Percentiles rank a stretch among this genome's conserved stretches.
phyloP scores from a whole-genome alignment of 2,797 vertebrate genomes.

The Notolabrus celidotus region DNA sequence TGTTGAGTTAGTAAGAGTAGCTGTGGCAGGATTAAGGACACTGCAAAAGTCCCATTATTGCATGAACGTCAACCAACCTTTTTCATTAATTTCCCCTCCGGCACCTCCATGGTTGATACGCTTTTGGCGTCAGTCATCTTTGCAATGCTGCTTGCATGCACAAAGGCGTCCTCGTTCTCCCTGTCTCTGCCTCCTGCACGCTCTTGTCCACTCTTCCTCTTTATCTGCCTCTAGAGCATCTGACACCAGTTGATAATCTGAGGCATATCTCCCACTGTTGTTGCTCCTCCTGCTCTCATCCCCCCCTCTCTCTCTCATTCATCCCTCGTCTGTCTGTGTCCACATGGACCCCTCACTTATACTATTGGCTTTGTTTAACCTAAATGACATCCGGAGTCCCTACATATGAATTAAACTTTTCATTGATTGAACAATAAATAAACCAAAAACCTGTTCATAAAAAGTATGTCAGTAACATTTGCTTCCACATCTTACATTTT shows the following conservation, averaged over 20 bases:
- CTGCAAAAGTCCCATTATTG: slow-evolving; percentile 6
- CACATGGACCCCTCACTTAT: slow-evolving; percentile 44
- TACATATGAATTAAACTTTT: background rate
- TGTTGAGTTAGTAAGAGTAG: slow-evolving; percentile 6
- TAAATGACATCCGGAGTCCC: background rate
- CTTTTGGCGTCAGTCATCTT: slow-evolving; percentile 76
- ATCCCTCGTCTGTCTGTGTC: slow-evolving; percentile 52
- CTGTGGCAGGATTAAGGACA: slow-evolving; percentile 13
- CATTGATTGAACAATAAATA: background rate
- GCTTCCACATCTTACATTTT: slow-evolving; percentile 17
- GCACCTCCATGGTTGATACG: slow-evolving; percentile 69
- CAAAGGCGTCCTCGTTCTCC: slow-evolving; percentile 47
- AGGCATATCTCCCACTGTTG: slow-evolving; percentile 62
- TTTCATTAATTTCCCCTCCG: slow-evolving; percentile 80
- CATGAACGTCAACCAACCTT: slow-evolving; percentile 75
- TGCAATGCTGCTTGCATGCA: slow-evolving; percentile 65
- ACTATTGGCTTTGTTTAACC: slow-evolving; percentile 4
- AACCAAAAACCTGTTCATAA: background rate
- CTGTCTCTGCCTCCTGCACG: slow-evolving; percentile 36
- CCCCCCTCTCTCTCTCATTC: slow-evolving; percentile 34
- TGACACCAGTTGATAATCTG: slow-evolving; percentile 78
- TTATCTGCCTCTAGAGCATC: slow-evolving; percentile 67
- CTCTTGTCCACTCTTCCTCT: slow-evolving; percentile 62
- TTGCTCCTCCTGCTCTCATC: slow-evolving; percentile 76
- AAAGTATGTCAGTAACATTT: slow-evolving; percentile 29